Conservation (phyloP, 2,888 invertebrate species). For the Boloria selene region DNA sequence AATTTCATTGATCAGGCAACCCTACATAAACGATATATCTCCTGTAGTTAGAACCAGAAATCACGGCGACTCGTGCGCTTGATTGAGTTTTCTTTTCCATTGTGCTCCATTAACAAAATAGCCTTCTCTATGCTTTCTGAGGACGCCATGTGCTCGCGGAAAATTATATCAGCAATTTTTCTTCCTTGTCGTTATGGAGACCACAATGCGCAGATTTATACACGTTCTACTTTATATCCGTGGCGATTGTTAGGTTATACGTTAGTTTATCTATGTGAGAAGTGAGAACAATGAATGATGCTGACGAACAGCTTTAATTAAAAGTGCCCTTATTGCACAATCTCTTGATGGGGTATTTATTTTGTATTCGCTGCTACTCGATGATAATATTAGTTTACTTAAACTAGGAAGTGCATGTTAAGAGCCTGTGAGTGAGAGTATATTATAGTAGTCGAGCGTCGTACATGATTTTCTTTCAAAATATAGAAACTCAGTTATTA, state of each 20-base stretch:
- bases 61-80: slow-evolving; percentile 76
- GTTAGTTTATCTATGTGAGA: slow-evolving; percentile 24
- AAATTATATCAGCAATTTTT: slow-evolving; percentile 75
- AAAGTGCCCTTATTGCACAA: slow-evolving; percentile 14
- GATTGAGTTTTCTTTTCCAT: slow-evolving; percentile 80
- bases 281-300: slow-evolving; percentile 24
- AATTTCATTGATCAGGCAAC: slow-evolving; percentile 1
- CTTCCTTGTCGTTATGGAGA: slow-evolving; percentile 45
- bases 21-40: slow-evolving; percentile 68
- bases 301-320: slow-evolving; percentile 21
- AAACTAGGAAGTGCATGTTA: no score
- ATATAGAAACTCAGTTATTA: no score
- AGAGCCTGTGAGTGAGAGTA: no score
- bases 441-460: no score
- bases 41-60: slow-evolving; percentile 78
- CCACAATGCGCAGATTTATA: slow-evolving; percentile 28
- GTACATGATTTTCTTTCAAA: not conserved
- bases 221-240: slow-evolving; percentile 20
- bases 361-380: slow-evolving; percentile 14
- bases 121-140: slow-evolving; percentile 63
- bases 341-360: slow-evolving; percentile 2
- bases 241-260: slow-evolving; percentile 22
- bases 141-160: slow-evolving; percentile 69
- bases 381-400: not conserved
- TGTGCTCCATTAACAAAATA: slow-evolving; percentile 78